A percentile compares a stretch with the other conserved stretches of the same genome.
Conservation (phyloP, 2,797 vertebrate genomes). For the Ctenosaura bakeri region DNA sequence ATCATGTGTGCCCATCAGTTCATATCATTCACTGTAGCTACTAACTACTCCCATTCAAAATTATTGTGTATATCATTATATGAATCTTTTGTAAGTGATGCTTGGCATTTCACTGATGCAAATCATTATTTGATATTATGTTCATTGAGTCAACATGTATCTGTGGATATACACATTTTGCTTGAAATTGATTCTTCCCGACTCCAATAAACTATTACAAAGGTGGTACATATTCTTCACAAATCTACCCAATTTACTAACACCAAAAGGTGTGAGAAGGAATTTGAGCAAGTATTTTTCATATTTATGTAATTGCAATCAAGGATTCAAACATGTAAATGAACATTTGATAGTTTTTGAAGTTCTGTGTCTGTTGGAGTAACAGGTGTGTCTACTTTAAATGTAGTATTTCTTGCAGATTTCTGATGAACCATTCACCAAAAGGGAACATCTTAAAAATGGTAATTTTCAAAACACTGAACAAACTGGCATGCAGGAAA, state of each 20-base stretch:
- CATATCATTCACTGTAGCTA: neutral
- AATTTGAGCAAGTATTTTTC: neutral
- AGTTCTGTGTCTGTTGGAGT: conserved; percentile 34
- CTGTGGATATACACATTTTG: neutral
- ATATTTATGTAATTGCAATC: neutral
- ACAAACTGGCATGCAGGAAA: conserved; percentile 60
- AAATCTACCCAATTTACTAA: neutral
- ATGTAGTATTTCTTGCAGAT: conserved; percentile 30
- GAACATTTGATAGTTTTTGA: neutral
- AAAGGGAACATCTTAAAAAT: conserved; percentile 50
- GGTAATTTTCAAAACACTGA: conserved; percentile 58
- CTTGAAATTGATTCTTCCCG: neutral
- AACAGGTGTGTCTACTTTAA: conserved; percentile 39
- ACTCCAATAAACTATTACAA: neutral
- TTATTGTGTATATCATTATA: neutral
- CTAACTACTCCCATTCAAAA: neutral
- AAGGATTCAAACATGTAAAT: conserved; percentile 21
- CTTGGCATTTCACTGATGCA: neutral
- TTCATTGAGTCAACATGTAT: neutral
- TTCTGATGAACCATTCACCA: conserved; percentile 57
- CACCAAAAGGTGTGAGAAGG: neutral
- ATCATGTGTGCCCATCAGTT: neutral
- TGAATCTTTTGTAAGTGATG: neutral
- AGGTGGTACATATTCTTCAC: neutral
- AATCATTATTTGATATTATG: neutral